phyloP scores from a whole-genome alignment of 2,888 invertebrate genomes.

The Liodrosophila aerea region DNA sequence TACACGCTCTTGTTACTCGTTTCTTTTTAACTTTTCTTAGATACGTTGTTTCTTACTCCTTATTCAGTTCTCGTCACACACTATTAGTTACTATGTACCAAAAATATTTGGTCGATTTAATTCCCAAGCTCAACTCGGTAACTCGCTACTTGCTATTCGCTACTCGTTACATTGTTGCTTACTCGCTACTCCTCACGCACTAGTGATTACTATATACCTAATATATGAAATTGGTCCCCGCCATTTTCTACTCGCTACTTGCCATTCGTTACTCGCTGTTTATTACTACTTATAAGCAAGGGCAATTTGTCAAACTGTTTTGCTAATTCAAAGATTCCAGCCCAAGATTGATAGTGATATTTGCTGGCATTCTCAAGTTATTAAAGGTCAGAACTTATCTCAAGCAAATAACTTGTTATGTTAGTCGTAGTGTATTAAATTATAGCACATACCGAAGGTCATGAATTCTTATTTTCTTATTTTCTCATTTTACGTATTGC shows the following conservation, averaged over 20 bases:
- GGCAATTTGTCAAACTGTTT: slow-evolving; percentile 1
- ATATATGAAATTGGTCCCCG: too few relatives aligned
- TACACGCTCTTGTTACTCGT: too few relatives aligned
- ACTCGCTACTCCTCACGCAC: not conserved
- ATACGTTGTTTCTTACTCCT: too few relatives aligned
- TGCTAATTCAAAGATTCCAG: slow-evolving; percentile 5
- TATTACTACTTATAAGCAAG: not conserved
- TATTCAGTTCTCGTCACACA: not conserved
- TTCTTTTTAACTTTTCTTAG: too few relatives aligned
- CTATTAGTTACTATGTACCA: too few relatives aligned
- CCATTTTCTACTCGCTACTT: not conserved
- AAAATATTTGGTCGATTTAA: too few relatives aligned
- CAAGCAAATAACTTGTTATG: slow-evolving; percentile 44
- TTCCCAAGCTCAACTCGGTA: too few relatives aligned
- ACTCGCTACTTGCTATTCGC: too few relatives aligned
- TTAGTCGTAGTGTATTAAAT: slow-evolving; percentile 74
- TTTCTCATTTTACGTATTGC: slow-evolving; percentile 76
- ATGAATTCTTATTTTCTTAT: slow-evolving; percentile 72
- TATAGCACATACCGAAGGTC: slow-evolving; percentile 78
- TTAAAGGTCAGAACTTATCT: slow-evolving; percentile 18
- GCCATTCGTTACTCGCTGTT: not conserved
- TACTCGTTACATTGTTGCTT: slow-evolving; percentile 7
- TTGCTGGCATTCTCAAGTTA: slow-evolving; percentile 1
- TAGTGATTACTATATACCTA: too few relatives aligned
- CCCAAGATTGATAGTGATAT: not conserved